These are phyloP conservation scores for Yponomeuta sedellus DNA, from an alignment of 2,888 invertebrate genomes.

Conservation along the genomic window DNA sequence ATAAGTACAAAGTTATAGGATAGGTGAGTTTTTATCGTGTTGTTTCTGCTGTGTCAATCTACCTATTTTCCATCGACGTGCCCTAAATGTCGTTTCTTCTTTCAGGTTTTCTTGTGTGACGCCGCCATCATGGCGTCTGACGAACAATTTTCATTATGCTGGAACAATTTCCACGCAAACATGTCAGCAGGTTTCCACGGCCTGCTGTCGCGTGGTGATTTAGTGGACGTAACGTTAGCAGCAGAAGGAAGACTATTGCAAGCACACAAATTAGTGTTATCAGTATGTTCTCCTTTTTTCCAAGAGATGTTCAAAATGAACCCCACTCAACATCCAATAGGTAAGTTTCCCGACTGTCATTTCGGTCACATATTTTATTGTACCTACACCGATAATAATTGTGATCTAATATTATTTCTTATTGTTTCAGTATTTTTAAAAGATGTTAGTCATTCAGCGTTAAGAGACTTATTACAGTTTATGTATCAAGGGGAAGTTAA, in stretches of 20 bases:
- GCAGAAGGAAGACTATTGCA: constrained; percentile 83
- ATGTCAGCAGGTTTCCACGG: constrained; percentile 84
- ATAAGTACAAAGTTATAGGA: constrained; percentile 69
- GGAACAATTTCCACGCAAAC: constrained; percentile 86
- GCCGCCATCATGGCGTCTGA: constrained; percentile 82
- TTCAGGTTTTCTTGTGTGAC: constrained; percentile 52
- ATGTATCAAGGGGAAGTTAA: constrained; percentile 85
- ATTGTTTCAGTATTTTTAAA: constrained; percentile 80
- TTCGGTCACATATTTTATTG: background rate
- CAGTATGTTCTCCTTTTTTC: constrained; percentile 84
- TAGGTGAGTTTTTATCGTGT: constrained; percentile 42
- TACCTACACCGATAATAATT: background rate
- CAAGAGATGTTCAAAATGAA: constrained; percentile 84
- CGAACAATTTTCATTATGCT: constrained; percentile 84
- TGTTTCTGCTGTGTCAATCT: background rate
- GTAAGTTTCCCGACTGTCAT: constrained; percentile 46
- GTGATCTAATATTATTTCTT: constrained; percentile 22
- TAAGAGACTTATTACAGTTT: constrained; percentile 82
- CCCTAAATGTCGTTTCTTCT: constrained; percentile 21
- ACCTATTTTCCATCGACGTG: background rate
- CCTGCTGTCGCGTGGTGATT: constrained; percentile 81
- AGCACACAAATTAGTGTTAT: constrained; percentile 83
- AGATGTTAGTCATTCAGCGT: constrained; percentile 82
- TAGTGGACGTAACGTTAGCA: constrained; percentile 83
- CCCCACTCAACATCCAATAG: constrained; percentile 81